A percentile compares a stretch with the other conserved stretches of the same genome.
phyloP scores from a whole-genome alignment of 2,888 invertebrate genomes.

The Eueremaeus valkanovi region DNA sequence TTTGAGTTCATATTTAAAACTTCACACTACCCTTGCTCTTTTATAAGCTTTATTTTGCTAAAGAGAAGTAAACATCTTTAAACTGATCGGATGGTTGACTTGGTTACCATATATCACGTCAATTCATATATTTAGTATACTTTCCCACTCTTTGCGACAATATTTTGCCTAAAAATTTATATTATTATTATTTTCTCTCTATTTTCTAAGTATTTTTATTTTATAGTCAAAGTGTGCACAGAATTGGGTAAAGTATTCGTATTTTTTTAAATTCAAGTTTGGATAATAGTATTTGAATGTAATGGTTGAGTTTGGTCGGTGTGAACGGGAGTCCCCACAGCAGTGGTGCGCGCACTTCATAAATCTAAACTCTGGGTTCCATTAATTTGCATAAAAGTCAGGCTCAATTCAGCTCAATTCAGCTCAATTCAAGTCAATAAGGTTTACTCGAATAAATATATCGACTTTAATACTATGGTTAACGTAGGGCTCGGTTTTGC shows the following conservation, averaged over 20 bases:
- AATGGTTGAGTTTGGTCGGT: too few relatives aligned
- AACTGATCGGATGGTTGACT: neutral
- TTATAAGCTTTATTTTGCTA: neutral
- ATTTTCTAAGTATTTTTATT: too few relatives aligned
- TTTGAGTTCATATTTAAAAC: constrained; percentile 2
- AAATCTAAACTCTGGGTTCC: neutral
- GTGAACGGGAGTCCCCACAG: neutral
- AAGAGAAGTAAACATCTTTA: neutral
- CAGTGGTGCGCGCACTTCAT: neutral
- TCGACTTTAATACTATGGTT: constrained; percentile 6
- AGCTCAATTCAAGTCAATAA: neutral
- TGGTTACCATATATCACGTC: neutral
- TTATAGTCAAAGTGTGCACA: too few relatives aligned
- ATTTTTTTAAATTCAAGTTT: too few relatives aligned
- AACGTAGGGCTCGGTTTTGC: neutral
- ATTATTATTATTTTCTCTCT: too few relatives aligned
- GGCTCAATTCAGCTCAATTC: neutral
- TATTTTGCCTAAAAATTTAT: too few relatives aligned
- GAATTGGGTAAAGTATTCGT: too few relatives aligned
- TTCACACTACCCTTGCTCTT: neutral
- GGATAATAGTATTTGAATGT: too few relatives aligned
- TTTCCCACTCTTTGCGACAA: too few relatives aligned
- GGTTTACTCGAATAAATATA: neutral
- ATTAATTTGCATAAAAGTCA: constrained; percentile 34
- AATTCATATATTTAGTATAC: too few relatives aligned